Evolutionary conservation across 1,140 invertebrate species (phyloP), one percentile per base, ranked within the genome.

Genomic region (Arion vulgaris): DNA sequence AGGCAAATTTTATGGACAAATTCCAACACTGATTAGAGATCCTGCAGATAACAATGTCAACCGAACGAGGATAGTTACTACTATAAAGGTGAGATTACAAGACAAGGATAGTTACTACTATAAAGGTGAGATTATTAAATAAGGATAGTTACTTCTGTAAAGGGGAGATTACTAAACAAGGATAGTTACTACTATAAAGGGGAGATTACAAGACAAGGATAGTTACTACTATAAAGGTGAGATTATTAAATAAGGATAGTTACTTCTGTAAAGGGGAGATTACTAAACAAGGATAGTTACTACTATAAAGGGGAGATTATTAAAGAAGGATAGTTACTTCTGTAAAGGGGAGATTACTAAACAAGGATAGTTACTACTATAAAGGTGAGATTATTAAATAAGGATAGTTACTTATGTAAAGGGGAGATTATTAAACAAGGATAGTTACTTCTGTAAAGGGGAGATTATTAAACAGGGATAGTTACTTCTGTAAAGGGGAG

Each of bases 241-340:
- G 9, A n/a, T n/a, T n/a, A n/a, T n/a, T n/a, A n/a, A n/a, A n/a
- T n/a, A n/a, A n/a, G n/a, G n/a, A n/a, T n/a, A n/a, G n/a, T n/a
- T n/a, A n/a, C n/a, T n/a, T n/a, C n/a, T n/a, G n/a, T n/a, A n/a
- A n/a, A n/a, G n/a, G n/a, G n/a, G n/a, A n/a, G n/a, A n/a, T n/a
- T n/a, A 85, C 78, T 34, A 81, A 76, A 85, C 84, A 26, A 72
- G 79, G 41, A 85, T 85, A 13, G 75, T 85, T 11, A 85, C 84
- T 51, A 83, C 84, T 32, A 85, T 85, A 9, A 38, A 66, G 76
- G 84, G 83, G 77, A 49, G 5, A 23, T n/a, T 57, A 23, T 23
- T 57, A 5, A 32, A 57, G 9, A 57, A 57, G 19, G 26, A 57
- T 57, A 23, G 19, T 49, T 49, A 49, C 45, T 11, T 11, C 45